Base-by-base conservation (phyloP, 2,888 invertebrate species). In the Lithophane semibrunnea region DNA sequence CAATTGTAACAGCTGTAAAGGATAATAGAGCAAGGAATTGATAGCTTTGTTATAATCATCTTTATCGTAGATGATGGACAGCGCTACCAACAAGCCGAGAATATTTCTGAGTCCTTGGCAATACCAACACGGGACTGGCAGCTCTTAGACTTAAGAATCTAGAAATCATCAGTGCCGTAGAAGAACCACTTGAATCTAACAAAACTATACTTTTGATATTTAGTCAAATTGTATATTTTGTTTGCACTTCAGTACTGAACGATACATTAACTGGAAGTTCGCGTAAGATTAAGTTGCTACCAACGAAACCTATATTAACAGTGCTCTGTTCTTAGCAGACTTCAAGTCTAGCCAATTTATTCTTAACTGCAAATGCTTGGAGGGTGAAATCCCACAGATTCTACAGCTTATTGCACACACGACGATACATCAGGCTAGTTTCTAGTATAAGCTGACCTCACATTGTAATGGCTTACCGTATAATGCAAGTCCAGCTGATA, bases 81-180 rank as follows among this genome's bases (percentile, higher is more conserved):
- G 58, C 9, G 37, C 44, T 8, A 18, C n/a, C n/a, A 47, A 18
- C 2, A 78, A 16, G 58, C 84, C 64, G 64, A 69, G 13, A 78
- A 80, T 67, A 79, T 64, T 58, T 58, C 24, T 68, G 63, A 44
- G 37, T 68, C 24, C 21, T 58, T 83, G 52, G 24, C 61, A 67
- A 67, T 16, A 47, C 16, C 58, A 76, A 82, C n/a, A 82, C 13
- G 44, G 24, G 16, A 24, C 49, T 75, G n/a, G 29, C 18, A 37
- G 16, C 24, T 37, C 16, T 29, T 75, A 29, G 13, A 44, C 24
- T 49, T 21, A 5, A 5, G 7, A 73, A 49, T 18, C 37, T 49
- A 1, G 12, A 37, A 67, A 47, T 18, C 12, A 47, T 37, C 5
- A 12, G 9, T 16, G 54, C 37, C 47, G 16, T 24, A 69, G 60